Evolutionary conservation across 2,888 invertebrate genomes (phyloP).

Genomic region (Ophraella communa): DNA sequence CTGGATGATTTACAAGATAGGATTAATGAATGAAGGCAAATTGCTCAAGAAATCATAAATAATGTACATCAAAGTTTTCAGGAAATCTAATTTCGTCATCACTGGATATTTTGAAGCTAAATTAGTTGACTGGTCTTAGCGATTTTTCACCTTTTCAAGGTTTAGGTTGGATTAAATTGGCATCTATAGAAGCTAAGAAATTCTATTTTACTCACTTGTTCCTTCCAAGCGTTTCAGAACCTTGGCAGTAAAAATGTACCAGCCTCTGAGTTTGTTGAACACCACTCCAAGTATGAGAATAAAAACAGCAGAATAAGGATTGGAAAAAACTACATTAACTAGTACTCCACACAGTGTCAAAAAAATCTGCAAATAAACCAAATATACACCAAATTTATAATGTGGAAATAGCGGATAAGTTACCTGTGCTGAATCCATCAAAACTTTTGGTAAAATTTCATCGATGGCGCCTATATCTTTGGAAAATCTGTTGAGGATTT

Average conservation of each 20-base stretch:
- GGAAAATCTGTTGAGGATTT: slow-evolving; percentile 81
- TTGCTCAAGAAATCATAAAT: no score
- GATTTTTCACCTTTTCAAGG: no score
- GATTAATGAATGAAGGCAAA: no score
- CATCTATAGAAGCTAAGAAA: no score
- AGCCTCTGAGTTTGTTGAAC: slow-evolving; percentile 68
- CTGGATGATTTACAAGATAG: no score
- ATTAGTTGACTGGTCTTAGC: no score
- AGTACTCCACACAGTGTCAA: slow-evolving; percentile 74
- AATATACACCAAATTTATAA: background rate
- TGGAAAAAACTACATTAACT: slow-evolving; percentile 71
- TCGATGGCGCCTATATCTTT: slow-evolving; percentile 84
- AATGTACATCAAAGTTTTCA: no score
- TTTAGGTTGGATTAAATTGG: no score
- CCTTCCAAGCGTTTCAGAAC: slow-evolving; percentile 71
- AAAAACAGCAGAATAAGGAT: slow-evolving; percentile 69
- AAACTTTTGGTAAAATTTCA: slow-evolving; percentile 71
- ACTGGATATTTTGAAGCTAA: no score
- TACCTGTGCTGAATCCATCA: slow-evolving; percentile 69
- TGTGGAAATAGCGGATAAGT: background rate
- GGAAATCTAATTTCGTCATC: no score
- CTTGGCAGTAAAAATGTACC: slow-evolving; percentile 74
- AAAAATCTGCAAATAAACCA: slow-evolving; percentile 63
- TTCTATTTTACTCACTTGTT: slow-evolving; percentile 57
- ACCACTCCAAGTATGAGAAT: slow-evolving; percentile 66